These are phyloP conservation scores for Zosterops pallidus DNA, from an alignment of 2,113 vertebrate species.

Conservation along the genomic window DNA sequence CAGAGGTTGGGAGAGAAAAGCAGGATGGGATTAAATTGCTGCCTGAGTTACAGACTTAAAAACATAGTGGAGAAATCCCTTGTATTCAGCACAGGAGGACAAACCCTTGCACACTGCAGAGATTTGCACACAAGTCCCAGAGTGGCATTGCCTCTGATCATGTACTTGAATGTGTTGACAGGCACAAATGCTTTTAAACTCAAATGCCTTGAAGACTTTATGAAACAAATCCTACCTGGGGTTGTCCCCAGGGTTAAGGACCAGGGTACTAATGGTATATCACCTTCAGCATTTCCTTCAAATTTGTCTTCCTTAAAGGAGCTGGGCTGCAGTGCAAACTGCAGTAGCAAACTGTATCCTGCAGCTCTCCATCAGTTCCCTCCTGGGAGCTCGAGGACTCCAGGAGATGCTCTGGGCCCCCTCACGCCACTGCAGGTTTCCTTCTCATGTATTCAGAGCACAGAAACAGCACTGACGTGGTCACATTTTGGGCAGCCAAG, in stretches of 20 bases:
- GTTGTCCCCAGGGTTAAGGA: background rate
- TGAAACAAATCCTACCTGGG: background rate
- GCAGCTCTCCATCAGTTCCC: slow-evolving; percentile 24
- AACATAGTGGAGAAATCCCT: background rate
- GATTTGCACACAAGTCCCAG: background rate
- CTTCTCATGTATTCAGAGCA: background rate
- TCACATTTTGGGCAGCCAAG: background rate
- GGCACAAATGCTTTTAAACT: slow-evolving; percentile 4
- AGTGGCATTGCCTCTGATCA: background rate
- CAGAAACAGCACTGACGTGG: background rate
- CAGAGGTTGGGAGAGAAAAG: background rate
- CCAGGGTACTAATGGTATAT: background rate
- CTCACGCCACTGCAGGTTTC: background rate
- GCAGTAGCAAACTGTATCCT: slow-evolving; percentile 1
- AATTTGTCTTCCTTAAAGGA: background rate
- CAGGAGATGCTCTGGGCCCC: background rate
- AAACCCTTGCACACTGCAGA: background rate
- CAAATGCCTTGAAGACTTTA: background rate
- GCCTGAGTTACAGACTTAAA: background rate
- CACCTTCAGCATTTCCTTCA: slow-evolving; percentile 25
- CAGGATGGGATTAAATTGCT: background rate
- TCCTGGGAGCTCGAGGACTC: background rate
- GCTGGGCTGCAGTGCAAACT: background rate
- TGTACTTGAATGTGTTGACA: background rate
- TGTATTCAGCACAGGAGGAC: background rate